These are phyloP conservation scores for Thalassoma bifasciatum DNA, from an alignment of 2,113 vertebrate species.

Conservation along the genomic window DNA sequence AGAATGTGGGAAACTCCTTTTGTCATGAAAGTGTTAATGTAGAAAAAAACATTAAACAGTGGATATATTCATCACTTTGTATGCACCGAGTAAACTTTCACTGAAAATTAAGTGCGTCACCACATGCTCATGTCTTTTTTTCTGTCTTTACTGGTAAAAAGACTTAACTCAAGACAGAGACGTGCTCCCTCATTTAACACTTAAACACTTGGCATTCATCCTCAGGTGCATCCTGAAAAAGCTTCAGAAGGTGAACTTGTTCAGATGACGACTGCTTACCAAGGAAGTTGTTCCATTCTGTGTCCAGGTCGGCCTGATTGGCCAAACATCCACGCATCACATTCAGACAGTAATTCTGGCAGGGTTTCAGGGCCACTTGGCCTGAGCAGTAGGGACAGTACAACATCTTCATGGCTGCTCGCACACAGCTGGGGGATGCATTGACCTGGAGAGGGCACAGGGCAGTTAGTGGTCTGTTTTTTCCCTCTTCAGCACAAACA, in stretches of 20 bases:
- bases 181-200: slow-evolving; percentile 29
- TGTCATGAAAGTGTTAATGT: not conserved
- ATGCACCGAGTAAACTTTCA: slow-evolving; percentile 45
- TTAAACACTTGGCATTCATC: not conserved
- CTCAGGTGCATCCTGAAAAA: slow-evolving; percentile 1
- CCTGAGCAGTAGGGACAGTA: slow-evolving; percentile 96
- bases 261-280: slow-evolving; percentile 82
- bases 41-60: not conserved
- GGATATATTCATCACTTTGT: slow-evolving; percentile 2
- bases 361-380: slow-evolving; percentile 93
- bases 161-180: slow-evolving; percentile 43
- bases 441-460: slow-evolving; percentile 84
- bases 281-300: slow-evolving; percentile 97
- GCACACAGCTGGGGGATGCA: slow-evolving; percentile 89
- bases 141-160: slow-evolving; percentile 22
- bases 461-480: slow-evolving; percentile 30
- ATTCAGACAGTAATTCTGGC: slow-evolving; percentile 97
- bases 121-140: slow-evolving; percentile 21
- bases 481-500: slow-evolving; percentile 18
- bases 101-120: slow-evolving; percentile 44
- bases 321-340: slow-evolving; percentile 97
- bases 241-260: slow-evolving; percentile 10
- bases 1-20: slow-evolving; percentile 15
- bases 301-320: slow-evolving; percentile 95
- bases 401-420: slow-evolving; percentile 94